Percentiles rank a stretch among this genome's conserved stretches.
Conservation (phyloP, 2,797 vertebrate genomes). For the Brachymystax lenok region DNA sequence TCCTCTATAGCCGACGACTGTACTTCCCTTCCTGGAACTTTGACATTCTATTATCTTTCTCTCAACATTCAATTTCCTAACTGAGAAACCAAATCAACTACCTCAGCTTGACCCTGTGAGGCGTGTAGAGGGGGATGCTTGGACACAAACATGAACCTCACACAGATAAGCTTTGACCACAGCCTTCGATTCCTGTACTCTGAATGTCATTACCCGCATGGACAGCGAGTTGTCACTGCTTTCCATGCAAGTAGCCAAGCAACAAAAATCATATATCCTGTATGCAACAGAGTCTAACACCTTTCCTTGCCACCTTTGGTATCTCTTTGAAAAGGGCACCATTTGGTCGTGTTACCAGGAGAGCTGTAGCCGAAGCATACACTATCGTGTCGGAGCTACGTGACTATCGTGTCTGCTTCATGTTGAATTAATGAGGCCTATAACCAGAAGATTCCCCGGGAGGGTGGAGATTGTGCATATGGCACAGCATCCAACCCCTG, state of each 20-base stretch:
- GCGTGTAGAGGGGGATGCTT: not conserved
- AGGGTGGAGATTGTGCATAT: slow-evolving; percentile 3
- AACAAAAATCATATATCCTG: too few species aligned
- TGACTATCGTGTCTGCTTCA: slow-evolving; percentile 1
- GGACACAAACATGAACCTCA: not conserved
- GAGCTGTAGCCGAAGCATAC: not conserved
- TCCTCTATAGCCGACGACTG: not conserved
- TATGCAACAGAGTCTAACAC: not conserved
- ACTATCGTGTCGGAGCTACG: not conserved
- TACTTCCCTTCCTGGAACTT: not conserved
- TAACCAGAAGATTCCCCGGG: not conserved
- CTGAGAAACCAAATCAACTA: not conserved
- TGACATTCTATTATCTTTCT: not conserved
- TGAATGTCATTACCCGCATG: not conserved
- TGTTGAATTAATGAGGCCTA: slow-evolving; percentile 32
- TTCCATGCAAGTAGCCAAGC: not conserved
- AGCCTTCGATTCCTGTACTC: not conserved
- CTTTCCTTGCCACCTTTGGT: not conserved
- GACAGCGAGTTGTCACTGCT: not conserved
- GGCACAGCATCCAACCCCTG: not conserved
- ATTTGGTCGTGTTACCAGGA: not conserved
- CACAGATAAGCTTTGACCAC: not conserved
- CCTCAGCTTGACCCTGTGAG: not conserved
- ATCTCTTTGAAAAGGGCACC: not conserved
- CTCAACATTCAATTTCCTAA: not conserved